Percentiles rank a stretch among this genome's conserved stretches.
Evolutionary conservation across 2,888 invertebrate genomes (phyloP).

Genomic region (Micoletzkya japonica): DNA sequence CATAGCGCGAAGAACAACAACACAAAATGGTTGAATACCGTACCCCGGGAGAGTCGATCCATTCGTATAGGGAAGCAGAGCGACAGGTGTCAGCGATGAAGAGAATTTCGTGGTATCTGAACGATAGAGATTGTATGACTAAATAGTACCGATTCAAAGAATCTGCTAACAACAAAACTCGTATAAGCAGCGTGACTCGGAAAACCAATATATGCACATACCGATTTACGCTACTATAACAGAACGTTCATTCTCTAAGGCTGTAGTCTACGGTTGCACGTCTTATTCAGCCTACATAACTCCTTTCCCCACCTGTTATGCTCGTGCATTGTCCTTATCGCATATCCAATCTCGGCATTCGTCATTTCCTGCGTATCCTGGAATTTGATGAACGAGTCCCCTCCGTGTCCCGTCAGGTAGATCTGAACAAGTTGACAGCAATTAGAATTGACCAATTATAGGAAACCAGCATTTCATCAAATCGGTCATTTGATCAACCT

Average conservation of each 20-base stretch:
- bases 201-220: too few relatives aligned
- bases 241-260: too few relatives aligned
- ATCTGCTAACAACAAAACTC: too few relatives aligned
- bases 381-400: slow-evolving; percentile 97
- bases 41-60: slow-evolving; percentile 96
- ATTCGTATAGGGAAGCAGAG: slow-evolving; percentile 96
- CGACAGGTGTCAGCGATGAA: slow-evolving; percentile 99
- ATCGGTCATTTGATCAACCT: too few relatives aligned
- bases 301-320: slow-evolving; percentile 76
- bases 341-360: slow-evolving; percentile 95
- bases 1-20: too few relatives aligned
- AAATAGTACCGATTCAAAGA: slow-evolving; percentile 1
- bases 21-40: neutral
- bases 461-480: too few relatives aligned
- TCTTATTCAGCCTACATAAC: too few relatives aligned
- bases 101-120: slow-evolving; percentile 92
- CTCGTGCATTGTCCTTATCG: slow-evolving; percentile 99
- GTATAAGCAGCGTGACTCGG: too few relatives aligned
- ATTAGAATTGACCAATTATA: neutral
- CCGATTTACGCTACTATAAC: too few relatives aligned
- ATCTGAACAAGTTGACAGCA: slow-evolving; percentile 35
- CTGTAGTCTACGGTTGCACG: too few relatives aligned
- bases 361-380: slow-evolving; percentile 99
- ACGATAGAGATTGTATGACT: slow-evolving; percentile 14
- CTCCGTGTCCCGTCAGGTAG: slow-evolving; percentile 77